A percentile compares a stretch with the other conserved stretches of the same genome.
Conservation (phyloP, 2,797 vertebrate genomes). For the Pelodytes ibericus region DNA sequence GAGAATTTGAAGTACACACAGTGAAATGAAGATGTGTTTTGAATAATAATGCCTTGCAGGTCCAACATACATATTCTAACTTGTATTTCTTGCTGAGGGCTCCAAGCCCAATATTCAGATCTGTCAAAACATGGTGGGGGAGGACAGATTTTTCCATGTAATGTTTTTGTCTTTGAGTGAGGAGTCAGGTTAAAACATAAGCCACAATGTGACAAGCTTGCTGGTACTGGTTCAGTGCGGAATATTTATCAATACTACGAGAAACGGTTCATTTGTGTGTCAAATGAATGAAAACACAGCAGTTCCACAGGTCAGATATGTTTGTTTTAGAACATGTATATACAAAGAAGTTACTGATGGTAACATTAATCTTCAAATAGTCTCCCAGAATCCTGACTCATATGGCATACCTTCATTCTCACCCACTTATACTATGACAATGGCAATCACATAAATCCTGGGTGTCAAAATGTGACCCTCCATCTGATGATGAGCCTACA, state of each 20-base stretch:
- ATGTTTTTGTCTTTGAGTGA: neutral
- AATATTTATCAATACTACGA: neutral
- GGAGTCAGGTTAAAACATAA: neutral
- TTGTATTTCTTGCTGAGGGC: constrained; percentile 40
- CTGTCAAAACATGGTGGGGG: constrained; percentile 31
- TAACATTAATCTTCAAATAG: no score
- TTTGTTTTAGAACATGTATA: no score
- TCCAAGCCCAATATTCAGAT: constrained; percentile 16
- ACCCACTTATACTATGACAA: no score
- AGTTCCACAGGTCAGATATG: no score
- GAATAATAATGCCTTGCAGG: constrained; percentile 37
- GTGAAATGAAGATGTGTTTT: constrained; percentile 8
- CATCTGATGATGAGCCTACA: no score
- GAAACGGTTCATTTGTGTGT: neutral
- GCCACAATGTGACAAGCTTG: neutral
- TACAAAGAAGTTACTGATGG: no score
- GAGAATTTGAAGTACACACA: constrained; percentile 7
- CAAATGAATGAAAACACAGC: neutral
- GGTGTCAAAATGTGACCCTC: no score
- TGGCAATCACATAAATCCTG: no score
- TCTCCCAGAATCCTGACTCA: no score
- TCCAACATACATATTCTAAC: constrained; percentile 40
- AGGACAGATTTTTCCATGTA: neutral
- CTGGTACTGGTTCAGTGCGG: neutral
- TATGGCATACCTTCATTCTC: no score